Conservation (phyloP, 2,888 invertebrate species). For the Dromius quadrimaculatus region DNA sequence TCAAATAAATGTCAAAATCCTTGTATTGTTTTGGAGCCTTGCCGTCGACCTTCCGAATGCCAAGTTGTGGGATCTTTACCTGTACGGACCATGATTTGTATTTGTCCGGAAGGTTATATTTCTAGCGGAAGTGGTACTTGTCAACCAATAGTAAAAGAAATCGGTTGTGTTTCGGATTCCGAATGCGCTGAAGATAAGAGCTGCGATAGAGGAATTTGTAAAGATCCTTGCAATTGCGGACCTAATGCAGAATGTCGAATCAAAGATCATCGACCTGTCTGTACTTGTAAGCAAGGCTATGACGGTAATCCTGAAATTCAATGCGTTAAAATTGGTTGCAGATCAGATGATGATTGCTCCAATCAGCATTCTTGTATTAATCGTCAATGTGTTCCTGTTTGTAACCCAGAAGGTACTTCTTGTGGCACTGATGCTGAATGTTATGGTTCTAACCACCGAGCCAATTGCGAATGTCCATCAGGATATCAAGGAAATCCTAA, state of each 20-base stretch:
- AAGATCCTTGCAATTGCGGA: conserved; percentile 88
- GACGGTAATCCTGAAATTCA: conserved; percentile 88
- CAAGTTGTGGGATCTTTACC: conserved; percentile 85
- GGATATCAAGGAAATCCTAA: conserved; percentile 87
- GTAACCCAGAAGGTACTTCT: conserved; percentile 75
- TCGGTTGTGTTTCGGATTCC: conserved; percentile 79
- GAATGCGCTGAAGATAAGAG: conserved; percentile 84
- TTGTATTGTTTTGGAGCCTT: conserved; percentile 82
- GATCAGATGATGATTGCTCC: conserved; percentile 82
- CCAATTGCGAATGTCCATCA: conserved; percentile 85
- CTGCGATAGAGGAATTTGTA: conserved; percentile 84
- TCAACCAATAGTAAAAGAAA: conserved; percentile 73
- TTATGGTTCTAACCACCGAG: conserved; percentile 82
- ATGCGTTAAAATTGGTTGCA: conserved; percentile 81
- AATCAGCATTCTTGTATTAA: conserved; percentile 87
- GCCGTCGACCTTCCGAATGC: conserved; percentile 83
- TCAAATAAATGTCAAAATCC: conserved; percentile 87
- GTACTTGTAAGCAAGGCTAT: conserved; percentile 85
- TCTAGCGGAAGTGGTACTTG: conserved; percentile 87
- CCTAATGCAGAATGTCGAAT: conserved; percentile 87
- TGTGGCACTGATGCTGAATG: conserved; percentile 87
- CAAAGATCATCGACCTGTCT: conserved; percentile 87
- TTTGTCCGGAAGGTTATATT: conserved; percentile 89
- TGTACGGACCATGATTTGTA: conserved; percentile 89
- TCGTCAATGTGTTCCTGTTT: conserved; percentile 85